These are phyloP conservation scores for Rhorus exstirpatorius DNA, from an alignment of 2,888 invertebrate genomes.

Conservation along the genomic window DNA sequence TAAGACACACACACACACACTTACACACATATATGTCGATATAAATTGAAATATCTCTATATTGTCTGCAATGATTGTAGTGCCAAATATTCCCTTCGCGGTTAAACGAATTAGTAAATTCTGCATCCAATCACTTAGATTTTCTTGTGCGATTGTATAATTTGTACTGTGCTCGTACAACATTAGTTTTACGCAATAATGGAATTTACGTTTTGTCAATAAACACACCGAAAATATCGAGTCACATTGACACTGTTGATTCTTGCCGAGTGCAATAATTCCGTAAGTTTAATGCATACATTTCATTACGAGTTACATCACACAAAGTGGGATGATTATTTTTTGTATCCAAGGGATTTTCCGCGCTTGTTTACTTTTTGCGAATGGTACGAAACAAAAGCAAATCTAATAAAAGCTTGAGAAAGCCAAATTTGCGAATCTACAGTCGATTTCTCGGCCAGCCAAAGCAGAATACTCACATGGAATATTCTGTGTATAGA, in stretches of 20 bases:
- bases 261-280: too few species aligned
- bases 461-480: background rate
- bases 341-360: background rate
- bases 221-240: too few species aligned
- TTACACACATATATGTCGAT: slow-evolving; percentile 13
- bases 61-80: background rate
- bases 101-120: slow-evolving; percentile 51
- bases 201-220: background rate
- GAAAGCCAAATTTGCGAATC: background rate
- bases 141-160: slow-evolving; percentile 36
- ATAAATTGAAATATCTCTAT: too few species aligned
- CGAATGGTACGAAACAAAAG: too few species aligned
- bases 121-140: slow-evolving; percentile 56
- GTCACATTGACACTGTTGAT: too few species aligned
- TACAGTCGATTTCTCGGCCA: background rate
- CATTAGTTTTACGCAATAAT: slow-evolving; percentile 28
- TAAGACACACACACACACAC: too few species aligned
- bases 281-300: too few species aligned
- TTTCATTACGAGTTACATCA: background rate
- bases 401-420: background rate
- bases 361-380: background rate
- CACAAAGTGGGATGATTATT: background rate
- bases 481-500: background rate
- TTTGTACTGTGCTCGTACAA: background rate
- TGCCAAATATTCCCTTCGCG: background rate